Evolutionary conservation across 2,797 vertebrate genomes (phyloP), one percentile per base, ranked within the genome.

Genomic region (Poecilia velifera): DNA sequence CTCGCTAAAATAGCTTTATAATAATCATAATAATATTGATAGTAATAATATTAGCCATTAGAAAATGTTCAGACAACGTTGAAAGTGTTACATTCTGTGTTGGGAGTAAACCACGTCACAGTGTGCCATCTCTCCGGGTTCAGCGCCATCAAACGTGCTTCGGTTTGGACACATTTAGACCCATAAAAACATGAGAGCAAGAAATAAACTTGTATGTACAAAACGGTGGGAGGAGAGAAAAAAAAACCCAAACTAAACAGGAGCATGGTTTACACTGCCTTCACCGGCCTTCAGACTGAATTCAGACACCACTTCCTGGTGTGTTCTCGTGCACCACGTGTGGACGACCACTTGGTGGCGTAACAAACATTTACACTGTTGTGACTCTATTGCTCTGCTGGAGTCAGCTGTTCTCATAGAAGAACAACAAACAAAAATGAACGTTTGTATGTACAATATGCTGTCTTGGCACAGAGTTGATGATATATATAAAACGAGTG

Each of bases 1-100:
- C 93, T 96, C 93, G 95, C 96, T 96, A 96, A 97, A 96, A 96
- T 96, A 97, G 94, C 95, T 96, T 96, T 96, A 96, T 97, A 95
- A 91, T 96, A 94, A 94, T 95, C 90, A 93, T 94, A 92, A 87
- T 94, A 91, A 93, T 94, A 92, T 87, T 94, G 93, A 93, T 94
- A 92, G 85, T 94, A 94, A 92, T 95, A 94, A 94, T 95, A 94
- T 93, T 93, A 95, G 93, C 93, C 90, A 91, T 93, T 94, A 95
- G 90, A 96, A 96, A 96, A 96, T 93, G 93, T 95, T 95, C 92
- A 77, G 85, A 96, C 95, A 96, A 95, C 86, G 87, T 95, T 91
- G 93, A 96, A 94, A 95, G 93, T 95, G 94, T 96, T 96, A 96
- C 96, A 96, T 97, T 96, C 96, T 96, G 95, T 95, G 94, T 96